Conservation (phyloP, 2,113 vertebrate genomes). For the Ursus arctos region DNA sequence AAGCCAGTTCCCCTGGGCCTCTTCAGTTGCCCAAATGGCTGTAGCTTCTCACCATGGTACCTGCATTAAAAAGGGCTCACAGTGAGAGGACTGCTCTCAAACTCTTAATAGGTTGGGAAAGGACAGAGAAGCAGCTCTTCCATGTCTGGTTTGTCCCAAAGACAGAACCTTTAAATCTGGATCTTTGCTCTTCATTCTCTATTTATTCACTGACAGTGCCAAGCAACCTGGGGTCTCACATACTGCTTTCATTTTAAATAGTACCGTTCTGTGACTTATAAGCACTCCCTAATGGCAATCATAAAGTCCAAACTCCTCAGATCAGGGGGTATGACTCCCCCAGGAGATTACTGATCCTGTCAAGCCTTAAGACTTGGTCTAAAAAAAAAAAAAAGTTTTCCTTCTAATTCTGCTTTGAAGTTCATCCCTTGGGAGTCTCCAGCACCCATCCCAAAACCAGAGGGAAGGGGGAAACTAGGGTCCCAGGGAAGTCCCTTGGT, state of each 20-base stretch:
- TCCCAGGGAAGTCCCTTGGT: background rate
- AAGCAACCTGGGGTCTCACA: background rate
- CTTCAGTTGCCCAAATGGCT: constrained; percentile 88
- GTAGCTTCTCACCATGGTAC: constrained; percentile 96
- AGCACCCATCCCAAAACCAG: background rate
- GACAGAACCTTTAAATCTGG: background rate
- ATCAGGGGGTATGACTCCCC: background rate
- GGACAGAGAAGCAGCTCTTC: background rate
- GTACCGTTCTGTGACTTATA: background rate
- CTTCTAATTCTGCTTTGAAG: constrained; percentile 40
- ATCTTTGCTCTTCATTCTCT: background rate
- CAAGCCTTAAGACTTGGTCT: background rate
- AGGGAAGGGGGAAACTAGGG: background rate
- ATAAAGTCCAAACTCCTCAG: constrained; percentile 31
- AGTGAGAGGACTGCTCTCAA: background rate
- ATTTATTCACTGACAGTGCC: background rate
- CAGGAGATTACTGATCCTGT: background rate
- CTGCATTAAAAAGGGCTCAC: constrained; percentile 84
- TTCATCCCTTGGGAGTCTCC: background rate
- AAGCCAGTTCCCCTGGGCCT: constrained; percentile 85
- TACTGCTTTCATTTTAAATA: background rate
- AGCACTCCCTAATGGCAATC: background rate
- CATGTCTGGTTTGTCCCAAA: background rate
- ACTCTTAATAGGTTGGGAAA: background rate
- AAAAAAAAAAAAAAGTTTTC: background rate